A percentile compares a stretch with the other conserved stretches of the same genome.
These are phyloP conservation scores for Nestor notabilis DNA, from an alignment of 2,113 vertebrate species.

Conservation along the genomic window DNA sequence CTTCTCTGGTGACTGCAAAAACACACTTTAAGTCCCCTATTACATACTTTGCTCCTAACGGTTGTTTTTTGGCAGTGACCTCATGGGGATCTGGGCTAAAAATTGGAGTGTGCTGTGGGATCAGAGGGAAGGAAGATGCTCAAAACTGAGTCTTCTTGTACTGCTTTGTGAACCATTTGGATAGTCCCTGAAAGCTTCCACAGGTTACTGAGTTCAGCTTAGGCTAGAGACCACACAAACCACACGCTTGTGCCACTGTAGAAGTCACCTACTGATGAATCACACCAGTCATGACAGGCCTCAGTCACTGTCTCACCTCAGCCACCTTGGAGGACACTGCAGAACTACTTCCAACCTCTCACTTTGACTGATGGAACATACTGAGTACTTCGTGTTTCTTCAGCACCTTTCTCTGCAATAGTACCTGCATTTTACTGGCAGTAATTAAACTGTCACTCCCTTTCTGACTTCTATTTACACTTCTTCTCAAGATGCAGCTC, in stretches of 20 bases:
- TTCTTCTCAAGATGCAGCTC: background rate
- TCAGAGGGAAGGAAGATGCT: background rate
- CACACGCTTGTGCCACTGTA: accelerated
- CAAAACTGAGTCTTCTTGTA: background rate
- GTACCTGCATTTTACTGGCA: background rate
- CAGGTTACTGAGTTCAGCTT: background rate
- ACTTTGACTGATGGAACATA: background rate
- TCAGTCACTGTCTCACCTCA: background rate
- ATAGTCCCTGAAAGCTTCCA: background rate
- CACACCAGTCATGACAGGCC: background rate
- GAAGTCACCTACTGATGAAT: background rate
- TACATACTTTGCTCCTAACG: background rate
- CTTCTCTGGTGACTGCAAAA: background rate
- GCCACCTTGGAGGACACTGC: background rate
- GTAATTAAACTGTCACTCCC: background rate
- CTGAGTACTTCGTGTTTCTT: background rate
- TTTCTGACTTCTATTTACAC: background rate
- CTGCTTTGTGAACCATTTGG: background rate
- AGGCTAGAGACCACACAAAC: background rate
- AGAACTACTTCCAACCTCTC: background rate
- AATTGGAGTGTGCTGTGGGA: background rate
- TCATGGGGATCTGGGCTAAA: background rate
- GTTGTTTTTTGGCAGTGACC: background rate
- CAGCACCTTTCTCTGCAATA: background rate
- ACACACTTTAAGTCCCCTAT: too few relatives aligned